phyloP scores from a whole-genome alignment of 2,113 vertebrate species.

The Phalacrocorax pelagicus region DNA sequence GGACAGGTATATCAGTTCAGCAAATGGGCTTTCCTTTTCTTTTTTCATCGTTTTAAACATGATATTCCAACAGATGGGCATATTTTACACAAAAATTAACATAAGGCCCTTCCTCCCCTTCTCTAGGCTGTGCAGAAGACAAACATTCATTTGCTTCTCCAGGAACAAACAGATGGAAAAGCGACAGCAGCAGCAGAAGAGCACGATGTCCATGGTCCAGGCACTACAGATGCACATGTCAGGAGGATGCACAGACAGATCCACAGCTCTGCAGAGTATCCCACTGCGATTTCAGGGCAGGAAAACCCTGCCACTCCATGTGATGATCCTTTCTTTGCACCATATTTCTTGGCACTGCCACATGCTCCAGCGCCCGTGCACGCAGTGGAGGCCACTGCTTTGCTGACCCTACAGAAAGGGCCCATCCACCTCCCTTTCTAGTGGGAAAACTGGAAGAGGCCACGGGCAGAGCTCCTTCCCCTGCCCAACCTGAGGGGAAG shows the following conservation, averaged over 20 bases:
- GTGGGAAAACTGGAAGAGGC: neutral
- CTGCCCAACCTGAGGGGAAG: neutral
- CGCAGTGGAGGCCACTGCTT: neutral
- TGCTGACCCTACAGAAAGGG: neutral
- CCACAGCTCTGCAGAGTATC: neutral
- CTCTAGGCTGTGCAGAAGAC: neutral
- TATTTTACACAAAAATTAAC: neutral
- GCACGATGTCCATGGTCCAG: fast-evolving
- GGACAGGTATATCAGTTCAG: neutral
- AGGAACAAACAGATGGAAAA: neutral
- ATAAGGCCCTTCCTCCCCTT: neutral
- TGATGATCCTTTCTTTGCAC: neutral
- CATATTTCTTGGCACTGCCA: neutral
- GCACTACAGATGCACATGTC: fast-evolving
- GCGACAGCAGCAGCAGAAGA: neutral
- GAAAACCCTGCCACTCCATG: neutral
- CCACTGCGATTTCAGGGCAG: neutral
- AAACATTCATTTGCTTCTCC: neutral
- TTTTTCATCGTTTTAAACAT: neutral
- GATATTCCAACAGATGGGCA: neutral
- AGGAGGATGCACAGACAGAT: neutral
- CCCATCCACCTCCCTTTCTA: neutral
- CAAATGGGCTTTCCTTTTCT: neutral
- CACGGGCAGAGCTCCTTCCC: neutral
- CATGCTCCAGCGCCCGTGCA: fast-evolving